Evolutionary conservation across 2,113 vertebrate genomes (phyloP).

Genomic region (Pteronura brasiliensis): DNA sequence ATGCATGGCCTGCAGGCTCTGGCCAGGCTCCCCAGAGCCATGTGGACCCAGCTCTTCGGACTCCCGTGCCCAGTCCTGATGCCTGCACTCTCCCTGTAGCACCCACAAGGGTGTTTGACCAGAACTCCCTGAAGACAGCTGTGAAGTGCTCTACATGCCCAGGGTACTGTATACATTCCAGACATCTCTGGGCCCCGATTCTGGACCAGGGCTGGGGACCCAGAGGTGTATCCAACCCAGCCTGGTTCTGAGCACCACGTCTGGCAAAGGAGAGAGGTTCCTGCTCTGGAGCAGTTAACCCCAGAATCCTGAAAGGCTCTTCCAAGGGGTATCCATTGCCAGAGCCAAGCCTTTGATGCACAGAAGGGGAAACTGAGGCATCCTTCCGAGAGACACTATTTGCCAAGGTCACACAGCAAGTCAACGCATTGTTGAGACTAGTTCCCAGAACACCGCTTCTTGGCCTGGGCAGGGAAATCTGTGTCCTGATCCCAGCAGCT

Average conservation of each 20-base stretch:
- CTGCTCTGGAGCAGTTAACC: not conserved
- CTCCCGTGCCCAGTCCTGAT: not conserved
- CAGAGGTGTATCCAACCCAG: not conserved
- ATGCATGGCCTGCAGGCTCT: not conserved
- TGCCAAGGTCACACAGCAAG: not conserved
- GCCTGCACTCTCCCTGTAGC: not conserved
- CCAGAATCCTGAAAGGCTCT: not conserved
- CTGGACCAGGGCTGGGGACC: not conserved
- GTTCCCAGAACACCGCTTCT: not conserved
- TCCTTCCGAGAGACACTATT: not conserved
- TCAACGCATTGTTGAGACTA: not conserved
- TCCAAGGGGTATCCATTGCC: not conserved
- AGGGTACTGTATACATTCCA: not conserved
- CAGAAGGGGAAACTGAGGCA: constrained; percentile 20
- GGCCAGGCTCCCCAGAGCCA: not conserved
- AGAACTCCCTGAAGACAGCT: not conserved
- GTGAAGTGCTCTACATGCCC: not conserved
- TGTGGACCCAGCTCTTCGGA: not conserved
- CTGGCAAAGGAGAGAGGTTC: not conserved
- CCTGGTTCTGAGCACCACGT: not conserved
- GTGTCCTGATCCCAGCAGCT: not conserved
- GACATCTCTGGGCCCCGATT: not conserved
- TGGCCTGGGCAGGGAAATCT: not conserved
- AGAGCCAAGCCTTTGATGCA: not conserved
- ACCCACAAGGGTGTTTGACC: not conserved